Base-by-base conservation (phyloP, 2,797 vertebrate species). In the Ctenochaetus hawaiiensis region DNA sequence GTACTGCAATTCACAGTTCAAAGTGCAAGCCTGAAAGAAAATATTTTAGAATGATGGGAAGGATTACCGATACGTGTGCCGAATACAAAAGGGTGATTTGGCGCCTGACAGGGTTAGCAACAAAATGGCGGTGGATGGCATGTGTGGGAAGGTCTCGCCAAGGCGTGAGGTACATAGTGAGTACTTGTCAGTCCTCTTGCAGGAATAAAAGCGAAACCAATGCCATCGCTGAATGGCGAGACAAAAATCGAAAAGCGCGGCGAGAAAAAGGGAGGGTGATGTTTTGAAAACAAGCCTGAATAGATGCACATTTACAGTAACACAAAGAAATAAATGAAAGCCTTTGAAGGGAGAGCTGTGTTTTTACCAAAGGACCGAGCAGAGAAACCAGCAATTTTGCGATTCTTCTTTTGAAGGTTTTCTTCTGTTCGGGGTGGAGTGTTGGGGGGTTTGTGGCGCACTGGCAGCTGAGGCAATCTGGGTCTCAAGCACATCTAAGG, bases 401-500 rank as follows among this genome's bases (percentile, higher is more conserved):
- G 17, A 89, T 89, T 86, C 88, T 87, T 89, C 87, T 89, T 89
- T 91, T 91, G 81, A 90, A 80, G 83, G 88, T 87, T 87, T 85
- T 87, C 85, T 81, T 91, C 69, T 91, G 78, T 86, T 89, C 71
- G 67, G 79, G 89, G 77, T 82, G 85, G 91, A 89, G 87, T 85
- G 88, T 91, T 89, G 76, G 83, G 90, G 83, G 87, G 86, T 81
- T 87, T 80, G 90, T 78, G 74, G 82, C 6, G 71, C 67, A 53
- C 85, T 90, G 90, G 91, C 88, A 89, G 91, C 81, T 88, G 89
- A 92, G 80, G 88, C 91, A 91, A 93, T 92, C 84, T 85, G 91
- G 88, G 83, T 93, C 93, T 91, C 86, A 91, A 91, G 90, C 93
- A 91, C 92, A 92, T 94, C 93, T 90, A 87, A 91, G 90, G 93